Conservation (phyloP, 2,797 vertebrate species). For the Micropoecilia bifurca region DNA sequence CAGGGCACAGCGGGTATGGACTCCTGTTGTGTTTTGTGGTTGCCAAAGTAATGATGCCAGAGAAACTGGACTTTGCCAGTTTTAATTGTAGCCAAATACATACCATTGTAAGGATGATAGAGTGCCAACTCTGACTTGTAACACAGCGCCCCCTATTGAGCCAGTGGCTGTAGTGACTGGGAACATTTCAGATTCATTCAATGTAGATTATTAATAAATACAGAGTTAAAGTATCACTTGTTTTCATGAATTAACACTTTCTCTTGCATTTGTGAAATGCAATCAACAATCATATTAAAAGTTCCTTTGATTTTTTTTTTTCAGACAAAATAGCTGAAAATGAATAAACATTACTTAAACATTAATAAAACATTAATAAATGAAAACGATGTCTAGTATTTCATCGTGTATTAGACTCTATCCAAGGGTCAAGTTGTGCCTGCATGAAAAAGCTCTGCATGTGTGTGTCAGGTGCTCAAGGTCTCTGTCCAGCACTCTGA, state of each 20-base stretch:
- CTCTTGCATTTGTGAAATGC: not conserved
- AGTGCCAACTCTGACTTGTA: constrained; percentile 32
- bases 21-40: constrained; percentile 59
- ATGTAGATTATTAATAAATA: not conserved
- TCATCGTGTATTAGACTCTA: not conserved
- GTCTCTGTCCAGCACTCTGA: constrained; percentile 48
- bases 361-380: fast-evolving
- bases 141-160: constrained; percentile 40
- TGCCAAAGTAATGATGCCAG: constrained; percentile 74
- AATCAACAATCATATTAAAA: not conserved
- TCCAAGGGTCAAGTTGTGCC: constrained; percentile 45
- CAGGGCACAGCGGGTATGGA: constrained; percentile 68
- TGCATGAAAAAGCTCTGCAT: constrained; percentile 31
- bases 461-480: constrained; percentile 54
- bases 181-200: not conserved
- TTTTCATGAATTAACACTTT: not conserved
- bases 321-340: not conserved
- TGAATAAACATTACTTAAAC: not conserved
- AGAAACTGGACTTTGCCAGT: constrained; percentile 62
- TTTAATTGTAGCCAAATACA: constrained; percentile 66
- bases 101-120: constrained; percentile 33
- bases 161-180: not conserved
- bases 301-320: no score
- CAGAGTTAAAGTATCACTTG: not conserved
- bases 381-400: not conserved